Evolutionary conservation across 1,140 invertebrate species (phyloP).

Genomic region (Drosophila malerkotliana): DNA sequence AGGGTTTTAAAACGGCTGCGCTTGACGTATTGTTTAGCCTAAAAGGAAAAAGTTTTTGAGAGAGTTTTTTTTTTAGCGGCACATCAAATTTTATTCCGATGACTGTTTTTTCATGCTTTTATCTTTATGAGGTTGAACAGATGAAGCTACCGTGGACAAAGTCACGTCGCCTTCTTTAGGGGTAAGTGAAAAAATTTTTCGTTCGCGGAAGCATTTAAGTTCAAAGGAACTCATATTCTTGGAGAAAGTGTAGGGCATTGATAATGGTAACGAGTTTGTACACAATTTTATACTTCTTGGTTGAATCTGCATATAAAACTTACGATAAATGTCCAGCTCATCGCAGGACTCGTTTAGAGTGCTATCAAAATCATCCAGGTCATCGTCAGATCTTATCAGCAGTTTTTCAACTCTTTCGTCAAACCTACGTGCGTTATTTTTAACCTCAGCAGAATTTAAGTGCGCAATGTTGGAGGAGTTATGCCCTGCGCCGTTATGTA

Average conservation of each 20-base stretch:
- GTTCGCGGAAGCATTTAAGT: no score
- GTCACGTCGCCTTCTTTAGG: no score
- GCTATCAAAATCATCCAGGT: slow-evolving; percentile 80
- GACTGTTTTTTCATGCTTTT: no score
- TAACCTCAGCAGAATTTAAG: slow-evolving; percentile 77
- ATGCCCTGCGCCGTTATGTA: slow-evolving; percentile 67
- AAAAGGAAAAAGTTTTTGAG: no score
- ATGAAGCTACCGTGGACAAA: no score
- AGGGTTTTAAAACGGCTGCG: no score
- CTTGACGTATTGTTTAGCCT: no score
- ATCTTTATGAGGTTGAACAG: no score
- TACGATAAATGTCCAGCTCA: slow-evolving; percentile 59
- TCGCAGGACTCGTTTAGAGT: slow-evolving; percentile 76
- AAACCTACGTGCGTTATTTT: slow-evolving; percentile 81
- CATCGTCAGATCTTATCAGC: slow-evolving; percentile 80
- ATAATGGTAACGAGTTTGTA: neutral
- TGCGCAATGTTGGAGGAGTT: slow-evolving; percentile 37
- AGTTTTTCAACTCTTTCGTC: slow-evolving; percentile 80
- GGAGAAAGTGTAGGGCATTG: slow-evolving; percentile 48
- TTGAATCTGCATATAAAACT: slow-evolving; percentile 1
- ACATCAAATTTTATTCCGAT: no score
- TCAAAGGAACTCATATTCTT: neutral
- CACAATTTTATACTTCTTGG: neutral
- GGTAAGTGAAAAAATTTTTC: no score
- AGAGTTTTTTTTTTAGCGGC: no score